Percentiles rank a stretch among this genome's conserved stretches.
Evolutionary conservation across 2,888 invertebrate genomes (phyloP).

Genomic region (Heliconius sara): DNA sequence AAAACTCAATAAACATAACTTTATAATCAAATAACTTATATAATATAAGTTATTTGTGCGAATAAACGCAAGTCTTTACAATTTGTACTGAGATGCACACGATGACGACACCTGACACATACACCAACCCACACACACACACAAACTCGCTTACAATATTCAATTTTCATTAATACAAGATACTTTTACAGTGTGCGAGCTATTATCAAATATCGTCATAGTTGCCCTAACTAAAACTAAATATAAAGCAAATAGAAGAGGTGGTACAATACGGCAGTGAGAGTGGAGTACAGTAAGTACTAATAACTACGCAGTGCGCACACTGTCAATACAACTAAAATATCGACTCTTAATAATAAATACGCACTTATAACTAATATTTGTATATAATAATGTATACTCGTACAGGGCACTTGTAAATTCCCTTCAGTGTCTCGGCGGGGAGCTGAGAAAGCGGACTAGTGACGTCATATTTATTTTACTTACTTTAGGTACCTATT

Average conservation of each 20-base stretch:
- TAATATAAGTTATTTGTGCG: constrained; percentile 10
- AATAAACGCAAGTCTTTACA: constrained; percentile 26
- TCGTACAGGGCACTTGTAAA: constrained; percentile 9
- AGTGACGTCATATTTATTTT: neutral
- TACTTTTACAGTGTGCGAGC: too few relatives aligned
- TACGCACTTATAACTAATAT: neutral
- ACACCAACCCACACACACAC: too few relatives aligned
- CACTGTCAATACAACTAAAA: neutral
- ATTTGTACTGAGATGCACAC: constrained; percentile 28
- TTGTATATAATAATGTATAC: neutral
- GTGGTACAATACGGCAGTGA: neutral
- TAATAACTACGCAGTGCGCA: neutral
- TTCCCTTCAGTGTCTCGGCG: constrained; percentile 1
- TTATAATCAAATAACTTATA: neutral
- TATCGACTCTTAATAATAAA: constrained; percentile 9
- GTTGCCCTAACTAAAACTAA: constrained; percentile 20
- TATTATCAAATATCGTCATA: too few relatives aligned
- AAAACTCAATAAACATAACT: constrained; percentile 25
- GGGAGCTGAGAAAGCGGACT: neutral
- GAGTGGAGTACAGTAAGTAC: neutral
- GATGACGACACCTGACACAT: too few relatives aligned
- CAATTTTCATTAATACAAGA: too few relatives aligned
- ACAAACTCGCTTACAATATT: too few relatives aligned
- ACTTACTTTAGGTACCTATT: neutral
- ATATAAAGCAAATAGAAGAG: neutral